These are phyloP conservation scores for Hemitrygon akajei DNA, from an alignment of 2,797 vertebrate species.

Conservation along the genomic window DNA sequence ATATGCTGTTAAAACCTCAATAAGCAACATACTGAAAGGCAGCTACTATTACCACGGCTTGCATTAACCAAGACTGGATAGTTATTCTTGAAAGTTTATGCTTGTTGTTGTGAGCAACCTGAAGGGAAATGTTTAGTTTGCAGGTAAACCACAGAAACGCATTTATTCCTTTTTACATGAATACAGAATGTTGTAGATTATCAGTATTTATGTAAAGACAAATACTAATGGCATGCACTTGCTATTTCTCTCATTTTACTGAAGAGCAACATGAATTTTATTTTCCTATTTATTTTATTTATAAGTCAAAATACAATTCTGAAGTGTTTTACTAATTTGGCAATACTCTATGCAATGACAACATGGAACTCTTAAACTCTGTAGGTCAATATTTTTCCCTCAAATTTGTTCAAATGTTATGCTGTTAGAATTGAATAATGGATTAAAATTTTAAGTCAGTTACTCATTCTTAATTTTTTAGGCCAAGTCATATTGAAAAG, in stretches of 20 bases:
- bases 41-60: background rate
- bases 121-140: background rate
- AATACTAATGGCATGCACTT: background rate
- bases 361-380: background rate
- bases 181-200: background rate
- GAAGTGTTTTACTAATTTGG: background rate
- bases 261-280: background rate
- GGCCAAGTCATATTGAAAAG: background rate
- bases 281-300: constrained; percentile 33
- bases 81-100: background rate
- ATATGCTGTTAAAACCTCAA: constrained; percentile 14
- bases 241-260: background rate
- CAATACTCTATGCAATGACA: constrained; percentile 17
- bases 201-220: background rate
- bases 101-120: background rate
- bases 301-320: constrained; percentile 2
- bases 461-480: background rate
- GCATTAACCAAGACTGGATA: background rate
- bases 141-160: background rate
- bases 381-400: background rate
- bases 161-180: background rate
- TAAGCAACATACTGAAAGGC: background rate
- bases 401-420: constrained; percentile 3
- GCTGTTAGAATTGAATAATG: no score
- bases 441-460: no score